Evolutionary conservation across 2,797 vertebrate genomes (phyloP).

Genomic region (Monodelphis domestica): DNA sequence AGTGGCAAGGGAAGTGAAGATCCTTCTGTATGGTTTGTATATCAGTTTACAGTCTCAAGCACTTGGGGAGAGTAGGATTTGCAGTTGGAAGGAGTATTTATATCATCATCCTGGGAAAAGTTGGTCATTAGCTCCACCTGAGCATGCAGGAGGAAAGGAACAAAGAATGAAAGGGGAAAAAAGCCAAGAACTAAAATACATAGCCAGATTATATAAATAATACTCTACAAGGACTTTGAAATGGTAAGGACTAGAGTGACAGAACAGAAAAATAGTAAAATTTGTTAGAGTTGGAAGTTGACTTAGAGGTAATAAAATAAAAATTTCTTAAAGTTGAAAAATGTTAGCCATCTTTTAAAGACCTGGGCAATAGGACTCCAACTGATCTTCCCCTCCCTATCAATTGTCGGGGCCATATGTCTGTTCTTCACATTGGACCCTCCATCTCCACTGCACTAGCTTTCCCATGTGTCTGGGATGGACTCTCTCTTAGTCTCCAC

Average conservation of each 20-base stretch:
- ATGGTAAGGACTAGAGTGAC: conserved; percentile 4
- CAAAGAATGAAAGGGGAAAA: not conserved
- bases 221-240: not conserved
- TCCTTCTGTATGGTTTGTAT: conserved; percentile 17
- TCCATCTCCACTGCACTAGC: not conserved
- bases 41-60: conserved; percentile 22
- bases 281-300: conserved; percentile 10
- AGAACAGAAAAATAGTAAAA: not conserved
- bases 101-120: not conserved
- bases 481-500: not conserved
- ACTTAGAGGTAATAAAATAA: not conserved
- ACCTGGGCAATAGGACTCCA: not conserved
- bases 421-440: not conserved
- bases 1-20: conserved; percentile 30
- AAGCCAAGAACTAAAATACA: not conserved
- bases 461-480: not conserved
- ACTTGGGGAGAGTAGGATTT: conserved; percentile 44
- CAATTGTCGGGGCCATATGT: not conserved
- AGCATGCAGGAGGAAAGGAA: not conserved
- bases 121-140: conserved; percentile 5
- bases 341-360: not conserved
- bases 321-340: not conserved
- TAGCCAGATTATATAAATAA: not conserved
- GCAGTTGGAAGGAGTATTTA: conserved; percentile 2
- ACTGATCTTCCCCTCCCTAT: not conserved